Conservation (phyloP, 92 coral and sea anemone genomes). For the Palythoa caribaeorum region DNA sequence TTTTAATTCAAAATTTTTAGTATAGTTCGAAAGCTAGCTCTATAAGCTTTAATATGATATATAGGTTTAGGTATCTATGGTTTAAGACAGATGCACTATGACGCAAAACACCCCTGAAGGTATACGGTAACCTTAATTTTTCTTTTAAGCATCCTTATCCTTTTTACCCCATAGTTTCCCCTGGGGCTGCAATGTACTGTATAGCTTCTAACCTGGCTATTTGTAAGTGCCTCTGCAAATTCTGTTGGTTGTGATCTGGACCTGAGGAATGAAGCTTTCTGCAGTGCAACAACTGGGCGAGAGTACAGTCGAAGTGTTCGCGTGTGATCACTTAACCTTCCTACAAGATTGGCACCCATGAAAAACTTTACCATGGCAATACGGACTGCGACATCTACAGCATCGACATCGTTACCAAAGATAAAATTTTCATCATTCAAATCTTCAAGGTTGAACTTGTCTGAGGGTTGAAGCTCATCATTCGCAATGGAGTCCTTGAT, state of each 20-base stretch:
- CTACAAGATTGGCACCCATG: conserved; percentile 77
- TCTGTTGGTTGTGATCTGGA: conserved; percentile 86
- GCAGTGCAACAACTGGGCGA: conserved; percentile 98
- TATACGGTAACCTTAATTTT: too few relatives aligned
- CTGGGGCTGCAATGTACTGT: too few relatives aligned
- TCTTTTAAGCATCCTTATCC: too few relatives aligned
- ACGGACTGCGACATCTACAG: conserved; percentile 95
- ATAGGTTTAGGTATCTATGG: too few relatives aligned
- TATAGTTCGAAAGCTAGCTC: too few relatives aligned
- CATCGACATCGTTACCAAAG: conserved; percentile 96
- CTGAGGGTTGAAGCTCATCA: conserved; percentile 37
- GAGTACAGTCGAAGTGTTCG: conserved; percentile 89
- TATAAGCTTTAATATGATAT: too few relatives aligned
- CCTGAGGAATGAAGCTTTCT: conserved; percentile 86
- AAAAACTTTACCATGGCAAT: conserved; percentile 97
- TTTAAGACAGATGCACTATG: too few relatives aligned
- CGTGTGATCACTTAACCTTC: conserved; percentile 88
- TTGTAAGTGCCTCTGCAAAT: conserved; percentile 85
- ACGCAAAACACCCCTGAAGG: too few relatives aligned
- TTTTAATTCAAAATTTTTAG: too few relatives aligned
- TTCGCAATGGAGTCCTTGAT: conserved; percentile 62
- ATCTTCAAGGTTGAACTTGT: conserved; percentile 50
- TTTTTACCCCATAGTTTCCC: too few relatives aligned
- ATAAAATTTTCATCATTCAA: conserved; percentile 59
- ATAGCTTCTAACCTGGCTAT: conserved; percentile 76